phyloP scores from a whole-genome alignment of 2,888 invertebrate species.

The Pseudolycoriella hygida region DNA sequence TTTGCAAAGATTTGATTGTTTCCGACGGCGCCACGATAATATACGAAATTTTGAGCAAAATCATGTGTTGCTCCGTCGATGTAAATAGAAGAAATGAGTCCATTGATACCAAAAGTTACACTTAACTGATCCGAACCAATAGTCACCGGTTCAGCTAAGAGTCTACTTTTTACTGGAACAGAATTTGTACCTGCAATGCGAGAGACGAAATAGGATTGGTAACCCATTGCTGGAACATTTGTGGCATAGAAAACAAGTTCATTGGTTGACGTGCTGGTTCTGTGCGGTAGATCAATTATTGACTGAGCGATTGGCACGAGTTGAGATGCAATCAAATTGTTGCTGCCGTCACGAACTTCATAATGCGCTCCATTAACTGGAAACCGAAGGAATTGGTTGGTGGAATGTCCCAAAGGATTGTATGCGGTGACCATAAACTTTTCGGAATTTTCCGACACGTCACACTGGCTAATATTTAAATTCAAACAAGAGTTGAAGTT shows the following conservation, averaged over 20 bases:
- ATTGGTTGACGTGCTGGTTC: constrained; percentile 40
- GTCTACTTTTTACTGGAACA: too few relatives aligned
- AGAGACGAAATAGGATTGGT: constrained; percentile 40
- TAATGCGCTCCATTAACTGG: constrained; percentile 40
- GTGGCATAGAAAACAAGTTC: constrained; percentile 54
- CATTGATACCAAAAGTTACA: constrained; percentile 38
- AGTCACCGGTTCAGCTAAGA: constrained; percentile 13
- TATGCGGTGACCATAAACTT: constrained; percentile 59
- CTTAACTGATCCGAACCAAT: constrained; percentile 25
- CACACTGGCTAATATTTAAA: constrained; percentile 63
- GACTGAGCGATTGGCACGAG: constrained; percentile 40
- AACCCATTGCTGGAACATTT: constrained; percentile 47
- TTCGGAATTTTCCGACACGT: constrained; percentile 38
- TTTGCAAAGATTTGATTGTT: constrained; percentile 40
- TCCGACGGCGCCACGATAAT: constrained; percentile 52
- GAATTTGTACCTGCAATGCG: background rate
- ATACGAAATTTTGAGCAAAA: constrained; percentile 47
- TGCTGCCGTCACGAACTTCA: constrained; percentile 41
- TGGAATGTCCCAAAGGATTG: constrained; percentile 55
- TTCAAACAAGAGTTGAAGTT: constrained; percentile 37
- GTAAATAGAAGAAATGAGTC: constrained; percentile 33
- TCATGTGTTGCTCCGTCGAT: constrained; percentile 26
- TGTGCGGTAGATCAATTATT: constrained; percentile 39
- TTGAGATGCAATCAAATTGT: constrained; percentile 40
- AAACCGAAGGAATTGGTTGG: constrained; percentile 39